A percentile compares a stretch with the other conserved stretches of the same genome.
Evolutionary conservation across 2,113 vertebrate genomes (phyloP).

Genomic region (Oncorhynchus tshawytscha): DNA sequence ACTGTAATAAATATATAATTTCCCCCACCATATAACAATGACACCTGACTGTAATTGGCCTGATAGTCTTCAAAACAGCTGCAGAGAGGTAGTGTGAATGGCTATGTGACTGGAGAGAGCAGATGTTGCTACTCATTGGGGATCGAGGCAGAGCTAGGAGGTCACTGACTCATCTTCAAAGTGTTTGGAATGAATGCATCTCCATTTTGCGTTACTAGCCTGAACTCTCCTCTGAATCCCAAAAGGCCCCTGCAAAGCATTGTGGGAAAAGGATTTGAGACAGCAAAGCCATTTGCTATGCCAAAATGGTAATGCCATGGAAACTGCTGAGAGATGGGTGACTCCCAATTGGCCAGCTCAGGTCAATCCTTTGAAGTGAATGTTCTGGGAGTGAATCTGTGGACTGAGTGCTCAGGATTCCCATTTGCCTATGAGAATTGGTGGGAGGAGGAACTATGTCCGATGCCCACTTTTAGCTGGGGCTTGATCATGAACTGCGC

Average conservation of each 20-base stretch:
- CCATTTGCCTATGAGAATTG: slow-evolving; percentile 14
- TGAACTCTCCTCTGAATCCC: slow-evolving; percentile 30
- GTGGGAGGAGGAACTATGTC: slow-evolving; percentile 20
- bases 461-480: slow-evolving; percentile 19
- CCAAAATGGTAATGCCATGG: slow-evolving; percentile 32
- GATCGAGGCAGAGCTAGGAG: slow-evolving; percentile 30
- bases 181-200: slow-evolving; percentile 41
- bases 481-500: slow-evolving; percentile 36
- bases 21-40: background rate
- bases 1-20: too few relatives aligned
- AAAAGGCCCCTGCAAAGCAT: slow-evolving; percentile 39
- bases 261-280: slow-evolving; percentile 51
- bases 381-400: slow-evolving; percentile 12
- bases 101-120: slow-evolving; percentile 36
- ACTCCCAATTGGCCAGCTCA: slow-evolving; percentile 13
- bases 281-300: slow-evolving; percentile 6
- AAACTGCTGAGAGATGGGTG: slow-evolving; percentile 1
- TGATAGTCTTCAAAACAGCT: background rate
- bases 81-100: background rate
- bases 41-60: background rate
- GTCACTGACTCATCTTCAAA: slow-evolving; percentile 38
- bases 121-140: background rate
- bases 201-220: slow-evolving; percentile 50
- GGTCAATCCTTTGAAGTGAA: slow-evolving; percentile 15
- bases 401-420: background rate